phyloP scores from a whole-genome alignment of 2,888 invertebrate genomes.

The Antitype chi region DNA sequence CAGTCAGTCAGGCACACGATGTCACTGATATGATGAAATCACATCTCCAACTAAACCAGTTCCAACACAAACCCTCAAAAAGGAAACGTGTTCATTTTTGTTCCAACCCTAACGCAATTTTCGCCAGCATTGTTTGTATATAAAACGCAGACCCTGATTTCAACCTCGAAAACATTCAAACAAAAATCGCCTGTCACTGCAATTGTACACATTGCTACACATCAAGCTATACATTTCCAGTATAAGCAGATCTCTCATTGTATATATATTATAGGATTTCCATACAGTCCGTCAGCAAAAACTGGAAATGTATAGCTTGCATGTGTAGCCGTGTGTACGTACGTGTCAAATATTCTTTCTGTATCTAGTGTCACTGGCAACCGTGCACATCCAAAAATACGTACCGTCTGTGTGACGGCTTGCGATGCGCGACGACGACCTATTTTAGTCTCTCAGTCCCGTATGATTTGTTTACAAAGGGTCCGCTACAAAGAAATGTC shows the following conservation, averaged over 20 bases:
- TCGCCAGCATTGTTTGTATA: slow-evolving; percentile 27
- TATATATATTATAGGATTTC: no score
- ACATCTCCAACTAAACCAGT: slow-evolving; percentile 1
- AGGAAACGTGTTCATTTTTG: background rate
- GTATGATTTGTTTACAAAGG: slow-evolving; percentile 80
- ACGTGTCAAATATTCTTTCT: slow-evolving; percentile 60
- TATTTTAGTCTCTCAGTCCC: slow-evolving; percentile 71
- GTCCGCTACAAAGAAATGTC: slow-evolving; percentile 70
- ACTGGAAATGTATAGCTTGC: no score
- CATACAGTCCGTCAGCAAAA: no score
- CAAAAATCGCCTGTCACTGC: slow-evolving; percentile 47
- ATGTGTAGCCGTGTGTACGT: no score
- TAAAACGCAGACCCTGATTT: slow-evolving; percentile 16
- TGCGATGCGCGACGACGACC: slow-evolving; percentile 71
- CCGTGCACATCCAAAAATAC: slow-evolving; percentile 78
- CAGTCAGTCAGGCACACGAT: background rate
- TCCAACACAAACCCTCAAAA: background rate
- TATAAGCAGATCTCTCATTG: no score
- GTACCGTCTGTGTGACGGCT: slow-evolving; percentile 69
- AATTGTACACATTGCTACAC: no score
- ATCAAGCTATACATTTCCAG: no score
- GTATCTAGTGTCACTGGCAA: slow-evolving; percentile 69
- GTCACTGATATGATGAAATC: background rate
- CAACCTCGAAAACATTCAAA: slow-evolving; percentile 13
- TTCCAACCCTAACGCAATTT: slow-evolving; percentile 8